phyloP scores from a whole-genome alignment of 2,797 vertebrate species.

The Rhinichthys osculus region DNA sequence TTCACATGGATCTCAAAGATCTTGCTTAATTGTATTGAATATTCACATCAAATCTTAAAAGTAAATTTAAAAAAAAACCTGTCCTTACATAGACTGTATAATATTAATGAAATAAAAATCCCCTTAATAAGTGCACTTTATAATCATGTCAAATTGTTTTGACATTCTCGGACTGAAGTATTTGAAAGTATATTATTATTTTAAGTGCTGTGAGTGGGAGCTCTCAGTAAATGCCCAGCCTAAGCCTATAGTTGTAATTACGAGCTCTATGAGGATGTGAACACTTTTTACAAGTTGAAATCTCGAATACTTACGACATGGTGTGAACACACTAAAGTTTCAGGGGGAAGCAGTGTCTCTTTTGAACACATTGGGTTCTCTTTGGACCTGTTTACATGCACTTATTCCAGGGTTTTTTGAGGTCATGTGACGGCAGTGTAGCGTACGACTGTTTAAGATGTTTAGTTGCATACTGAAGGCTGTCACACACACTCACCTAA shows the following conservation, averaged over 20 bases:
- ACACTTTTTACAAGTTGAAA: neutral
- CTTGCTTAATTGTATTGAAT: neutral
- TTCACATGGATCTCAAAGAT: neutral
- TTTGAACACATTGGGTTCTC: no score
- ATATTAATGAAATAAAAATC: neutral
- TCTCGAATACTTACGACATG: neutral
- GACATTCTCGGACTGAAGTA: no score
- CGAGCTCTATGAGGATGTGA: neutral
- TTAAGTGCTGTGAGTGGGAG: neutral
- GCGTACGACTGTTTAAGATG: neutral
- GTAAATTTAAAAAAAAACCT: no score
- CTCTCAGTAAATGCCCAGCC: neutral
- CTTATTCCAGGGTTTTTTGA: no score
- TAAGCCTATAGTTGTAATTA: neutral
- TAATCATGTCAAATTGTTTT: no score
- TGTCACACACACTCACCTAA: no score
- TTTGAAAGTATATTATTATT: no score
- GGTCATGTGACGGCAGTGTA: neutral
- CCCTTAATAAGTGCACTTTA: neutral
- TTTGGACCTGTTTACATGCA: no score
- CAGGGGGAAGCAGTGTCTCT: no score
- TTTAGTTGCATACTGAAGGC: neutral
- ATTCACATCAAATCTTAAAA: neutral
- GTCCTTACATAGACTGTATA: no score
- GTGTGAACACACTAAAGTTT: neutral